These are phyloP conservation scores for Chionomys nivalis DNA, from an alignment of 2,113 vertebrate species.

Conservation along the genomic window DNA sequence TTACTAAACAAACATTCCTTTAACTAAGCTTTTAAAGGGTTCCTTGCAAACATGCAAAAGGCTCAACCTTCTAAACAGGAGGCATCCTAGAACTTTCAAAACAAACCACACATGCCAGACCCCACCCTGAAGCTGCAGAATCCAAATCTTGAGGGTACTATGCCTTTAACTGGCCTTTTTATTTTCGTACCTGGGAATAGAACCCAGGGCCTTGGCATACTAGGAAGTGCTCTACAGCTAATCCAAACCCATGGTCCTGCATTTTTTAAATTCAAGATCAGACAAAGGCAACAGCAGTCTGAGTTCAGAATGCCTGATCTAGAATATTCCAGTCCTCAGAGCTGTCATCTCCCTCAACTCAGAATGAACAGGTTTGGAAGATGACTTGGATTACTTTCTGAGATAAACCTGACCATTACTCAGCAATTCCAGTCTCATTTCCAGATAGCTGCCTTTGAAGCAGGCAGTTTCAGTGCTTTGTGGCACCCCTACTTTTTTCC, in stretches of 20 bases:
- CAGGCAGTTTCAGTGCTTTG: background rate
- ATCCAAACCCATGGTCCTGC: background rate
- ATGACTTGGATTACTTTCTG: constrained; percentile 19
- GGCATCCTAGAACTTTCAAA: background rate
- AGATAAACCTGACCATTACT: background rate
- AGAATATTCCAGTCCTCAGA: background rate
- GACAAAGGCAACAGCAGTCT: background rate
- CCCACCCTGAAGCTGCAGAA: background rate
- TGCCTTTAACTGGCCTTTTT: background rate
- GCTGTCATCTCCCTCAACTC: background rate
- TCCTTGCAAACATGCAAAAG: background rate
- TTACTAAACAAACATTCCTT: constrained; percentile 17
- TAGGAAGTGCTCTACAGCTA: background rate
- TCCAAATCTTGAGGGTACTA: background rate
- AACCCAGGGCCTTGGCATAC: background rate
- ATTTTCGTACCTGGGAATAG: background rate
- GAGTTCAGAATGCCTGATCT: constrained; percentile 22
- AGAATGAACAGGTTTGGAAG: background rate
- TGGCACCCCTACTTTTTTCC: background rate
- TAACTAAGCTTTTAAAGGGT: constrained; percentile 16
- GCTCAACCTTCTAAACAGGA: background rate
- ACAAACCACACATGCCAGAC: constrained; percentile 2
- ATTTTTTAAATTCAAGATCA: background rate
- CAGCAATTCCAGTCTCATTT: constrained; percentile 20
- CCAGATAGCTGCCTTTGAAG: background rate